Conservation (phyloP, 1,140 invertebrate genomes). For the Atta colombica region DNA sequence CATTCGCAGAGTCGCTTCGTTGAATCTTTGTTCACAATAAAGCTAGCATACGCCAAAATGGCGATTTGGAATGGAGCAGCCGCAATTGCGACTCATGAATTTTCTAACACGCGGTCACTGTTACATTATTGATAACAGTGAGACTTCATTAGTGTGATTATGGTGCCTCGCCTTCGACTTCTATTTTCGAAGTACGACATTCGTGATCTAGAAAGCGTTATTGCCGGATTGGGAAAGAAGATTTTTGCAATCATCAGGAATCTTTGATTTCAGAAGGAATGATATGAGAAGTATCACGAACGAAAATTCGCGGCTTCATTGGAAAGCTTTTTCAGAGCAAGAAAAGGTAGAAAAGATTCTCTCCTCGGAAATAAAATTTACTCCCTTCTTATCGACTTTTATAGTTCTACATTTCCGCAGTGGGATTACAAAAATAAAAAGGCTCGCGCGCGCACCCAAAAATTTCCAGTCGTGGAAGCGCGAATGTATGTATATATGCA, state of each 20-base stretch:
- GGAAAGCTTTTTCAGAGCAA: neutral
- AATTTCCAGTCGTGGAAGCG: slow-evolving; percentile 4
- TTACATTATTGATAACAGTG: slow-evolving; percentile 42
- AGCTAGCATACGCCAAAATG: slow-evolving; percentile 16
- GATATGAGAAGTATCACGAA: neutral
- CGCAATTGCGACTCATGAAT: slow-evolving; percentile 47
- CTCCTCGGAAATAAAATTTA: neutral
- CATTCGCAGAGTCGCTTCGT: neutral
- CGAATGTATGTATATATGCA: slow-evolving; percentile 12
- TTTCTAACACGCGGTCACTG: neutral
- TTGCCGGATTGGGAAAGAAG: neutral
- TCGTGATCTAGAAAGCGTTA: neutral
- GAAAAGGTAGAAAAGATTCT: neutral
- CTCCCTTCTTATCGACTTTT: neutral
- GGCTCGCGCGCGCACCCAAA: neutral
- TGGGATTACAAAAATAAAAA: slow-evolving; percentile 52
- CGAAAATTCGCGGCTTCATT: neutral
- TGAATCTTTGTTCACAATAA: slow-evolving; percentile 24
- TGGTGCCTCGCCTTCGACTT: neutral
- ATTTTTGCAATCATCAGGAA: neutral
- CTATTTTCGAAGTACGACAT: neutral
- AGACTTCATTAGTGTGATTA: slow-evolving; percentile 1
- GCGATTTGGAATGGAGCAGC: neutral
- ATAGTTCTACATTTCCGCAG: neutral
- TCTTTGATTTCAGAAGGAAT: neutral